A percentile compares a stretch with the other conserved stretches of the same genome.
Conservation (phyloP, 92 coral and sea anemone genomes). For the Epizoanthus stellaris region DNA sequence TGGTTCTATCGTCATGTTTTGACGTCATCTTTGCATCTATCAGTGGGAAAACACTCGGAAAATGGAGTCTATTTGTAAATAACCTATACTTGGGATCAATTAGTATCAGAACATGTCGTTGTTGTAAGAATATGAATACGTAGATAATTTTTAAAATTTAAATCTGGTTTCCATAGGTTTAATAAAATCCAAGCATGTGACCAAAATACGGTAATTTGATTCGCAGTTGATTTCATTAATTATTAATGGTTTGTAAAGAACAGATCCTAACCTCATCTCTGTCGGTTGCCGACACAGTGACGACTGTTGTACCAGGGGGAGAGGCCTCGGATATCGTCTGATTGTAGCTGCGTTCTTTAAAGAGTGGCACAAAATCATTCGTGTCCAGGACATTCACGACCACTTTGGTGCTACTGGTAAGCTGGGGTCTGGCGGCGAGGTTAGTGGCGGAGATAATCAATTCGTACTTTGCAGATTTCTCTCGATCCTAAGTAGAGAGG, state of each 20-base stretch:
- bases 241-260: background rate
- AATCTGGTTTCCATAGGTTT: background rate
- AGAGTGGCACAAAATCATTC: slow-evolving; percentile 86
- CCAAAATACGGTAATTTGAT: background rate
- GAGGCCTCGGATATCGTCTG: slow-evolving; percentile 82
- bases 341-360: slow-evolving; percentile 75
- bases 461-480: slow-evolving; percentile 60
- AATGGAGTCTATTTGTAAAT: no score
- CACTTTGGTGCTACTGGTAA: slow-evolving; percentile 71
- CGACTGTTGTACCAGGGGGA: slow-evolving; percentile 76
- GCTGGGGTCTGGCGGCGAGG: slow-evolving; percentile 75
- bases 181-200: no score
- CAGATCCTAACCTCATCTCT: slow-evolving; percentile 74
- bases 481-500: slow-evolving; percentile 78
- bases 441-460: slow-evolving; percentile 77
- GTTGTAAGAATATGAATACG: no score
- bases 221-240: background rate
- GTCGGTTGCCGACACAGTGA: slow-evolving; percentile 86
- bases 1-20: no score
- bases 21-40: no score
- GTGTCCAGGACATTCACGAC: slow-evolving; percentile 76
- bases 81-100: no score
- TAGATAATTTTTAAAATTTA: no score
- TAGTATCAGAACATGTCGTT: no score
- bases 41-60: no score